A percentile compares a stretch with the other conserved stretches of the same genome.
Evolutionary conservation across 2,888 invertebrate genomes (phyloP).

Genomic region (Tupiocoris notatus): DNA sequence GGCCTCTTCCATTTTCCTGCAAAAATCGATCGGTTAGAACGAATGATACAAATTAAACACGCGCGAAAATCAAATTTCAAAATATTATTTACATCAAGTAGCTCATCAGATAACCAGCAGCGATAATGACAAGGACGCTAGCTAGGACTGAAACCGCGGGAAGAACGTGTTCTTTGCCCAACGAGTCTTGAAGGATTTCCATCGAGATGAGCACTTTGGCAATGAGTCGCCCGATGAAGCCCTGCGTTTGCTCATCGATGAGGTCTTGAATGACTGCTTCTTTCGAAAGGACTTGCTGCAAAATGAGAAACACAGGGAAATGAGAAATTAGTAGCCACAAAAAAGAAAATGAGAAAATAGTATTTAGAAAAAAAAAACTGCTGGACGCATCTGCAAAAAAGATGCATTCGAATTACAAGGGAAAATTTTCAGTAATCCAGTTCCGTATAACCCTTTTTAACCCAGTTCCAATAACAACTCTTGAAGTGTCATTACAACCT

Average conservation of each 20-base stretch:
- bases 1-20: slow-evolving; percentile 62
- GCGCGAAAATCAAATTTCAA: not conserved
- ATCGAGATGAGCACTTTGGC: slow-evolving; percentile 63
- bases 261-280: slow-evolving; percentile 63
- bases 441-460: too few relatives aligned
- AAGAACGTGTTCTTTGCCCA: slow-evolving; percentile 74
- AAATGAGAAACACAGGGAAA: too few relatives aligned
- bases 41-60: not conserved
- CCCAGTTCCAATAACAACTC: too few relatives aligned
- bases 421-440: too few relatives aligned
- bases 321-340: too few relatives aligned
- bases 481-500: slow-evolving; percentile 43
- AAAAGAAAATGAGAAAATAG: too few relatives aligned
- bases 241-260: slow-evolving; percentile 74
- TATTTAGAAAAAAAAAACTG: too few relatives aligned
- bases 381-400: too few relatives aligned
- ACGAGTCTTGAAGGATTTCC: slow-evolving; percentile 69
- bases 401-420: too few relatives aligned
- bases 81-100: slow-evolving; percentile 66
- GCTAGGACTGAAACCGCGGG: slow-evolving; percentile 76
- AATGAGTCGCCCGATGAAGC: slow-evolving; percentile 68
- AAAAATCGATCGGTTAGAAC: slow-evolving; percentile 24
- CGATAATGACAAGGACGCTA: slow-evolving; percentile 73
- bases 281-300: slow-evolving; percentile 68
- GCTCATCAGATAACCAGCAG: slow-evolving; percentile 81